Base-by-base conservation (phyloP, 1,140 invertebrate genomes). In the Micrasema longulum region DNA sequence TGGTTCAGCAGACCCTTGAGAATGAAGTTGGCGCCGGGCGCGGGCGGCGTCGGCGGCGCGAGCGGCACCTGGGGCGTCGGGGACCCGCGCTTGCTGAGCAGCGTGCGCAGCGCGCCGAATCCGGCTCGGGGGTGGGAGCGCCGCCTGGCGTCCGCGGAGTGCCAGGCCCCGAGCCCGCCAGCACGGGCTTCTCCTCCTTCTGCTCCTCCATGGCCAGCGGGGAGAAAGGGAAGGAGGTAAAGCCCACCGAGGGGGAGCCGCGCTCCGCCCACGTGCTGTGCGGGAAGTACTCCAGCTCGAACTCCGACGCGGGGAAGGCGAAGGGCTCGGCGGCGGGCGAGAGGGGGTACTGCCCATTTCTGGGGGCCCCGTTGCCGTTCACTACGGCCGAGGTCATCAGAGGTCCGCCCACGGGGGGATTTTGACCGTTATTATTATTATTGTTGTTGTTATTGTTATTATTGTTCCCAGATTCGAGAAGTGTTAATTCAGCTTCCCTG, bases 1-100 rank as follows among this genome's bases (percentile, higher is more conserved):
- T 93, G 90, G 80, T 94, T 93, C 45, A 95, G 83, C 78, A 95
- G 81, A 65, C 88, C 91, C 80, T 95, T 94, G 45, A 94, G 82
- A 78, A 95, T 93, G 11, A 79, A 79, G 65, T 84, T 83, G 3
- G 45, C 47, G 6, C 10, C 63, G 6, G 63, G 23, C 6, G 63
- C 3, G 45, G 16, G 77, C 79, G 79, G 78, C 77, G 73, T 66
- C 7, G 63, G 11, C 1, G 14, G 68, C 23, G 62, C 41, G 14
- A 1, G 11, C 23, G 10, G n/a, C 23, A 60, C 48, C 12, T 14
- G 55, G 52, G 75, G 71, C 60, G 77, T 55, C 23, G 64, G 71
- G 1, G 73, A 72, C 38, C 67, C 74, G 72, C 88, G 88, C 73
- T 88, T 89, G 75, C 88, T 92, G 52, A 91, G 83, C 62, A 92